Conservation (phyloP, 2,888 invertebrate genomes). For the Dryomyza anilis region DNA sequence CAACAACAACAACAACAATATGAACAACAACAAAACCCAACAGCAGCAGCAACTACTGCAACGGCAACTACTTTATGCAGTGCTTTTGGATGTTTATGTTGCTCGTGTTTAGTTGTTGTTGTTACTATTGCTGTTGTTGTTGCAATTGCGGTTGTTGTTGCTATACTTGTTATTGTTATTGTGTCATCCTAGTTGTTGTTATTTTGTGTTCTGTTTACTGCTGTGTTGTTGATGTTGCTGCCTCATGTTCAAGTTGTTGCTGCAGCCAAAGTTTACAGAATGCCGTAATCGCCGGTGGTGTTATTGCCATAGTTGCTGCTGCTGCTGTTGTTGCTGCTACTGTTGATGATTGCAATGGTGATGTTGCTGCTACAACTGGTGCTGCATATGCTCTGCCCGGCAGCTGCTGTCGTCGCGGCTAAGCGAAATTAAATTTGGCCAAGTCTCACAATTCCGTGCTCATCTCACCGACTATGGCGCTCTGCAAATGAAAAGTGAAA, state of each 20-base stretch:
- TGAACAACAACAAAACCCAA: no score
- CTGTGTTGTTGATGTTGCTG: slow-evolving; percentile 43
- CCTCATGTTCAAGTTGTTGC: no score
- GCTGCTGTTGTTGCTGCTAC: slow-evolving; percentile 23
- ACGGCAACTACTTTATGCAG: background rate
- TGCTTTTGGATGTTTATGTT: background rate
- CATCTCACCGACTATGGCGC: slow-evolving; percentile 68
- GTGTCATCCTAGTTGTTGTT: slow-evolving; percentile 1
- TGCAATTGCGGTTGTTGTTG: slow-evolving; percentile 38
- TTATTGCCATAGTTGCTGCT: slow-evolving; percentile 31
- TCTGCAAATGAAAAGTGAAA: slow-evolving; percentile 49
- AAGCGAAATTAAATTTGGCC: slow-evolving; percentile 56
- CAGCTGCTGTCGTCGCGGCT: slow-evolving; percentile 38
- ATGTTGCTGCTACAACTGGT: no score
- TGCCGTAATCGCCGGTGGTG: slow-evolving; percentile 51
- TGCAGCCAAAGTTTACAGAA: slow-evolving; percentile 56
- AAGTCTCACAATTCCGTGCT: slow-evolving; percentile 70
- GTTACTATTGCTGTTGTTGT: slow-evolving; percentile 31
- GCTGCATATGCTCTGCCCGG: no score
- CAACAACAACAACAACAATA: no score
- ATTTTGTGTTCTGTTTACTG: slow-evolving; percentile 25
- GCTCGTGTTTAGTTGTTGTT: background rate
- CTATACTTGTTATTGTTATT: slow-evolving; percentile 35
- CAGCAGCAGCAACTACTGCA: background rate
- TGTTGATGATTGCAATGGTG: background rate